Conservation (phyloP, 2,888 invertebrate genomes). For the Asteroscopus sphinx region DNA sequence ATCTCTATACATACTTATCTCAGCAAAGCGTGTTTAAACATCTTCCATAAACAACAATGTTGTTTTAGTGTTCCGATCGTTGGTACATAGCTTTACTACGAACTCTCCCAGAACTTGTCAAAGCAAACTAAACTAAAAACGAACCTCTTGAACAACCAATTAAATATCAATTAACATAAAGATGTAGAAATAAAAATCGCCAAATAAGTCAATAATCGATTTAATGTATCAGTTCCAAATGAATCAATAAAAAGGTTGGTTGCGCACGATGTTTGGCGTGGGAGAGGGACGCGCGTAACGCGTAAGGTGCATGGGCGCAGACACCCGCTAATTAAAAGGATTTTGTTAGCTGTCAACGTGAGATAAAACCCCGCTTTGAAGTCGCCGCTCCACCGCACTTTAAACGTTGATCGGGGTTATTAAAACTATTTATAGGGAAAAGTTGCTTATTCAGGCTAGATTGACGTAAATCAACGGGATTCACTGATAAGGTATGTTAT, state of each 20-base stretch:
- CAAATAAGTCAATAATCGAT: slow-evolving; percentile 52
- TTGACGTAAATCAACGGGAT: slow-evolving; percentile 43
- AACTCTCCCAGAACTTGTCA: slow-evolving; percentile 39
- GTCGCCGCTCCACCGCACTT: slow-evolving; percentile 69
- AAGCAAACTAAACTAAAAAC: slow-evolving; percentile 26
- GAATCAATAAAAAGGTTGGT: slow-evolving; percentile 66
- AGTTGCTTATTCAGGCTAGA: slow-evolving; percentile 49
- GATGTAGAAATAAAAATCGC: slow-evolving; percentile 24
- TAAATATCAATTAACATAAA: slow-evolving; percentile 41
- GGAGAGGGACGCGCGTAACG: slow-evolving; percentile 69
- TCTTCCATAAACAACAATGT: slow-evolving; percentile 45
- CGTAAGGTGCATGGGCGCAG: slow-evolving; percentile 60
- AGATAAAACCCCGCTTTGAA: slow-evolving; percentile 83
- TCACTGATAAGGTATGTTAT: slow-evolving; percentile 44
- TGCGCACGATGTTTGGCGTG: slow-evolving; percentile 63
- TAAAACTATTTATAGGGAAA: slow-evolving; percentile 60
- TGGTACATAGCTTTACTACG: slow-evolving; percentile 23
- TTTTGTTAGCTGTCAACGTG: slow-evolving; percentile 88
- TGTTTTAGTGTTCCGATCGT: slow-evolving; percentile 35
- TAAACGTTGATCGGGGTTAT: slow-evolving; percentile 58
- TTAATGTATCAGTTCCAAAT: slow-evolving; percentile 52
- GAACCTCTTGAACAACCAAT: slow-evolving; percentile 24
- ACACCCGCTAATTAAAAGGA: slow-evolving; percentile 87
- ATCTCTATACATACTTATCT: slow-evolving; percentile 44
- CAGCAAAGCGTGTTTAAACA: slow-evolving; percentile 40